Evolutionary conservation across 2,888 invertebrate genomes (phyloP), one percentile per base, ranked within the genome.

Genomic region (Hydropsyche betteni): DNA sequence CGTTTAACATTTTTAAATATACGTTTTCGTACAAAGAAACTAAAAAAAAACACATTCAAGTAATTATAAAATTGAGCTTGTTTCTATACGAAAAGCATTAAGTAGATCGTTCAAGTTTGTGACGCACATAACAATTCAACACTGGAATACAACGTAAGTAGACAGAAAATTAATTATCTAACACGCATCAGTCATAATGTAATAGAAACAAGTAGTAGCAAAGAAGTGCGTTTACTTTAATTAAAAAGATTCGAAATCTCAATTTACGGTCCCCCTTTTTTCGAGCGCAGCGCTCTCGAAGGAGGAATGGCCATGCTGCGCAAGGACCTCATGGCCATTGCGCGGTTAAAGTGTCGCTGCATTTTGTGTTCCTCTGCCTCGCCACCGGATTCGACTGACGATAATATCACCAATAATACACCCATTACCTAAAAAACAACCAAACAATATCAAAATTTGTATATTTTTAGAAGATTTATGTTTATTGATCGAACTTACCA

Each of bases 291-390:
- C 12, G 80, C 84, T 52, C 86, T 82, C 4, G 85, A 80, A 72
- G 84, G 84, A 5, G 85, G 82, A 7, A 89, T 81, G 33, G 86
- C 81, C 68, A 88, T 87, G 64, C 90, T 90, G 68, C 91, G 89
- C 61, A 96, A 87, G 71, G 94, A 93, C 12, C 94, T 89, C 94
- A 95, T 95, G 14, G 95, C 94, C 92, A 95, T 93, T 12, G 95
- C 94, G 80, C 95, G 89, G 86, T 95, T 95, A 85, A 95, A 95
- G 83, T 95, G 94, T 50, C 95, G 90, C 81, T 94, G 94, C 5
- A 92, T 90, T 83, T 91, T 92, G 81, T 89, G 88, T 79, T 91
- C 91, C 76, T 86, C 88, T 12, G 82, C 84, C 64, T 88, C 90
- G 79, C 82, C 81, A 72, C 84, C 84, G 81, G 80, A 84, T 82